Conservation (phyloP, 2,113 vertebrate species). For the Uropsilus gracilis region DNA sequence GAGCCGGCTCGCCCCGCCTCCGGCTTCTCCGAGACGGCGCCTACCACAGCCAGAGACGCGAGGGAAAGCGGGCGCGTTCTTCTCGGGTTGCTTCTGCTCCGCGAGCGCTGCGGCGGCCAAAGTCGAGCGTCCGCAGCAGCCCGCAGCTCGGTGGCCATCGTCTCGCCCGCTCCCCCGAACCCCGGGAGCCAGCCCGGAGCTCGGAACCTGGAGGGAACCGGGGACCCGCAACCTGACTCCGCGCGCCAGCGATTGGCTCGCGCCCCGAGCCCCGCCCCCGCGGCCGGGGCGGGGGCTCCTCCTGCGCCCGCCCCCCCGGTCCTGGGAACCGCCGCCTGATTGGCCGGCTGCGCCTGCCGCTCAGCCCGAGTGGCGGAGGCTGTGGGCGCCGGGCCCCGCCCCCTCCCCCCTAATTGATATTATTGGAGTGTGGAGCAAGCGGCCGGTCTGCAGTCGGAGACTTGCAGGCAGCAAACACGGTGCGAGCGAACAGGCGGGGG, state of each 20-base stretch:
- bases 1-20: background rate
- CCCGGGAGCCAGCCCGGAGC: background rate
- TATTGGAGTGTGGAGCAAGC: slow-evolving; percentile 91
- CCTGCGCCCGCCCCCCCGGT: slow-evolving; percentile 6
- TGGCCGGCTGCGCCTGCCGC: slow-evolving; percentile 79
- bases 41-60: background rate
- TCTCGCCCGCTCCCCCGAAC: background rate
- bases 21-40: background rate
- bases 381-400: slow-evolving; percentile 72
- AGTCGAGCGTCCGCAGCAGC: background rate
- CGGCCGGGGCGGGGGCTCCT: background rate
- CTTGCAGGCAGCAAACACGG: slow-evolving; percentile 84
- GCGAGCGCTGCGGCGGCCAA: background rate
- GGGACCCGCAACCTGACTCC: slow-evolving; percentile 80
- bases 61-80: background rate
- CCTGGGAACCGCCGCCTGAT: slow-evolving; percentile 34
- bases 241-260: slow-evolving; percentile 77
- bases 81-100: background rate
- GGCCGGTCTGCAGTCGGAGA: slow-evolving; percentile 89
- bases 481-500: slow-evolving; percentile 68
- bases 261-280: slow-evolving; percentile 58
- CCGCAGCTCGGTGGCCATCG: background rate
- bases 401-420: slow-evolving; percentile 86
- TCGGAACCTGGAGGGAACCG: slow-evolving; percentile 49
- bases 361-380: slow-evolving; percentile 72